Evolutionary conservation across 2,888 invertebrate genomes (phyloP).

Genomic region (Drosophila meridiana): DNA sequence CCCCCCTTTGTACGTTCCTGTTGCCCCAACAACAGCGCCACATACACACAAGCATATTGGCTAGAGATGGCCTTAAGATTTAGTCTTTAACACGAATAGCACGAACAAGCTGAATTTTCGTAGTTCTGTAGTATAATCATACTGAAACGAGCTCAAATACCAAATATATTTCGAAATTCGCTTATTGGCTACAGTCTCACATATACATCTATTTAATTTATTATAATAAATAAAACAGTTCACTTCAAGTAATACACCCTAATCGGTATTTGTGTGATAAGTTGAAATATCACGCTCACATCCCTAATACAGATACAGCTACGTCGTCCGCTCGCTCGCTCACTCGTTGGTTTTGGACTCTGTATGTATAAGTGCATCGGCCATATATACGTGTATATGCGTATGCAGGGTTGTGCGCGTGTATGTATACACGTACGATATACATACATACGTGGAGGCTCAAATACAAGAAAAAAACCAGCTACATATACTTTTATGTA

Average conservation of each 20-base stretch:
- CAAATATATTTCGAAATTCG: neutral
- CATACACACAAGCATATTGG: constrained; percentile 61
- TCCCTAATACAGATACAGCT: constrained; percentile 65
- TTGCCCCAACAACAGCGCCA: constrained; percentile 66
- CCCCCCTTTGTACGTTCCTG: constrained; percentile 32
- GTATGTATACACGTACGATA: constrained; percentile 75
- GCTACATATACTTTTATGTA: constrained; percentile 74
- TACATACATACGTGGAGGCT: constrained; percentile 49
- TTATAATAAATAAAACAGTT: neutral
- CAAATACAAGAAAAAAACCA: constrained; percentile 58
- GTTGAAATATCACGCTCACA: constrained; percentile 38
- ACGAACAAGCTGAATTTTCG: neutral
- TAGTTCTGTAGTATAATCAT: neutral
- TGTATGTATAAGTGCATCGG: constrained; percentile 68
- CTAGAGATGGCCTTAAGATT: constrained; percentile 48
- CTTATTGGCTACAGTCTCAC: neutral
- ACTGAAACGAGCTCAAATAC: neutral
- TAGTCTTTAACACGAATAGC: constrained; percentile 27
- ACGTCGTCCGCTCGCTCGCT: constrained; percentile 65
- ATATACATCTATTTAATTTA: neutral
- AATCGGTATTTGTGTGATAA: constrained; percentile 19
- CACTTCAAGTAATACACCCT: neutral
- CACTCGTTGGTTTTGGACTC: constrained; percentile 70
- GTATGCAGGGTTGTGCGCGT: constrained; percentile 54
- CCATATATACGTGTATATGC: constrained; percentile 39